A percentile compares a stretch with the other conserved stretches of the same genome.
These are phyloP conservation scores for Heliornis fulica DNA, from an alignment of 2,113 vertebrate genomes.

Conservation along the genomic window DNA sequence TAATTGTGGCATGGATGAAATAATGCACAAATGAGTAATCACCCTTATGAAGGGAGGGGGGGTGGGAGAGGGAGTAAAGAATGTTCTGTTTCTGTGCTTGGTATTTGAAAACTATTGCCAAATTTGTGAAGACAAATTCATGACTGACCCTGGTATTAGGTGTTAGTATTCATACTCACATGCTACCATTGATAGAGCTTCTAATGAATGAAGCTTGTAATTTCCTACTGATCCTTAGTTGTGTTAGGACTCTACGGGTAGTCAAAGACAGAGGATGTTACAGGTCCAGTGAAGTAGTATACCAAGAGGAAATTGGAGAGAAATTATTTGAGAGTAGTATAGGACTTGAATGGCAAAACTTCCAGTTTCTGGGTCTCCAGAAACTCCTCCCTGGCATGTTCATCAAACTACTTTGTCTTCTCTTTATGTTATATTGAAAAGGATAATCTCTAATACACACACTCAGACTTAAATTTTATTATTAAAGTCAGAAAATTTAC, in stretches of 20 bases:
- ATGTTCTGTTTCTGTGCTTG: neutral
- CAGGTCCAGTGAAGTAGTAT: neutral
- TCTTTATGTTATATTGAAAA: neutral
- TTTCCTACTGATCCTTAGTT: neutral
- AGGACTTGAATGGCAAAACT: neutral
- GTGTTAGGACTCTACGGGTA: neutral
- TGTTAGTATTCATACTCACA: neutral
- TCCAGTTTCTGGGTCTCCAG: neutral
- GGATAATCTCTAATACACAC: neutral
- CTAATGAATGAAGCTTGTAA: neutral
- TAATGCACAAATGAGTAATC: neutral
- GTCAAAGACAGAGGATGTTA: neutral
- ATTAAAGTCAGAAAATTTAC: neutral
- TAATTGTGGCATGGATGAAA: neutral
- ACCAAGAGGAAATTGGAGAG: neutral
- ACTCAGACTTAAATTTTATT: neutral
- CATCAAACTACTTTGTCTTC: neutral
- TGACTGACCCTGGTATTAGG: neutral
- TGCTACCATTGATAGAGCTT: too few species aligned
- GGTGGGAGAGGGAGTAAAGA: neutral
- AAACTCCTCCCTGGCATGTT: neutral
- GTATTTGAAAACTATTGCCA: neutral
- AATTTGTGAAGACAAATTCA: neutral
- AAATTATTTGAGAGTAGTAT: neutral
- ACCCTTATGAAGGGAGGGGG: neutral